Base-by-base conservation (phyloP, 2,888 invertebrate species). In the Cerastoderma edule region DNA sequence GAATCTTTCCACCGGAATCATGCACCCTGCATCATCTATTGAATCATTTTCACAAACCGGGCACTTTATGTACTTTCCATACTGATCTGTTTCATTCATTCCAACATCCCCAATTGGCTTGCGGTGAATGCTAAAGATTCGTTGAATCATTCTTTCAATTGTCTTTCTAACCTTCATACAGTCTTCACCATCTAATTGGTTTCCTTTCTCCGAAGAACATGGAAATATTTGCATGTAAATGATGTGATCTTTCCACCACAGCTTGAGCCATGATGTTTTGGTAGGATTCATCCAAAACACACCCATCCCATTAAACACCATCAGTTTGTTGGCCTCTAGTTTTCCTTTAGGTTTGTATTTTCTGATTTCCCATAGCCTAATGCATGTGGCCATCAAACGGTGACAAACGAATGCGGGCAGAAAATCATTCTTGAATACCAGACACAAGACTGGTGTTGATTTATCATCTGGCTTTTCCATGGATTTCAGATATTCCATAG, bases 201-300 rank as follows among this genome's bases (percentile, higher is more conserved):
- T 56, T 4, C 22, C 4, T 30, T 56, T 56, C n/a, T n/a, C n/a
- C 2, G 32, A 5, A n/a, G 32, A 13, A 33, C 16, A n/a, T 33
- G 6, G 33, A 32, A 22, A 19, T 3, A 57, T 33, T 19, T 57
- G 32, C 19, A 57, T n/a, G 57, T 57, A 57, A 4, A 57, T 32
- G n/a, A 57, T 57, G 33, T 32, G 8, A 57, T 57, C 57, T 28
- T 57, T 57, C 57, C 57, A 57, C n/a, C 57, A 19, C 32, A 57
- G 32, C 19, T 4, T n/a, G 16, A 57, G n/a, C 32, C n/a, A 32
- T 5, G 5, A 27, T 13, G 57, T 57, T 57, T 32, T 33, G 8
- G 19, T n/a, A 2, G 57, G 33, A 22, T 57, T 32, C 6, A 57
- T n/a, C 4, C 5, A 33, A 19, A 57, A 57, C n/a, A 19, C 33